Base-by-base conservation (phyloP, 2,888 invertebrate species). In the Sussaba pulchella region DNA sequence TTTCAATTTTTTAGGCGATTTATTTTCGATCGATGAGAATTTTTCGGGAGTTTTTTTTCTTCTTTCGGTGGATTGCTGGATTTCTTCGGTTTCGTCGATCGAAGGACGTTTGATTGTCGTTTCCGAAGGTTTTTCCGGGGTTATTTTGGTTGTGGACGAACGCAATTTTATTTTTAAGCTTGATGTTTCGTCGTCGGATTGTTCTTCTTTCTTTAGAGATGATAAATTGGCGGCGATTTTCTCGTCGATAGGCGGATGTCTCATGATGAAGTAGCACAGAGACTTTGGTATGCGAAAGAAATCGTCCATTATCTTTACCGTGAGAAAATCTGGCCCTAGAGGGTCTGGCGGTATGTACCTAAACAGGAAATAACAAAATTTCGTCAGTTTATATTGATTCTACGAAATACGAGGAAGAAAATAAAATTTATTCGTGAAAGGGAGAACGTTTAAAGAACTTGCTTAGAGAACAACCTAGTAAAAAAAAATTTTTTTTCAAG, bases 281-380 rank as follows among this genome's bases (percentile, higher is more conserved):
- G 82, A 77, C 36, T 82, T 76, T 19, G 79, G 75, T 19, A 79
- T 79, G 61, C 69, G 79, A 82, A 79, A 75, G 64, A 79, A 69
- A 79, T 82, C 75, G 64, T 71, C 74, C 67, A 75, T 72, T 69
- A 76, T 76, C 63, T 63, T 82, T 67, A 76, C 72, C 57, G 72
- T 73, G 36, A 76, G 79, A 82, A 79, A 82, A 82, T 69, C 79
- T 24, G 74, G 66, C 71, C 76, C 78, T 36, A 77, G 71, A 61
- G 76, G 76, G 63, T 82, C 76, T 36, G 72, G 75, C 14, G 77
- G 63, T 69, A 64, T 75, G 78, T 45, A 82, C 82, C 82, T 82
- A 79, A 69, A 82, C 79, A 82, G 71, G 31, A 57, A 82, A 75
- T 75, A 59, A 63, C 57, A 57, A 14, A 5, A 31, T 57, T 17